Base-by-base conservation (phyloP, 2,888 invertebrate genomes). In the Mactromeris polynyma region DNA sequence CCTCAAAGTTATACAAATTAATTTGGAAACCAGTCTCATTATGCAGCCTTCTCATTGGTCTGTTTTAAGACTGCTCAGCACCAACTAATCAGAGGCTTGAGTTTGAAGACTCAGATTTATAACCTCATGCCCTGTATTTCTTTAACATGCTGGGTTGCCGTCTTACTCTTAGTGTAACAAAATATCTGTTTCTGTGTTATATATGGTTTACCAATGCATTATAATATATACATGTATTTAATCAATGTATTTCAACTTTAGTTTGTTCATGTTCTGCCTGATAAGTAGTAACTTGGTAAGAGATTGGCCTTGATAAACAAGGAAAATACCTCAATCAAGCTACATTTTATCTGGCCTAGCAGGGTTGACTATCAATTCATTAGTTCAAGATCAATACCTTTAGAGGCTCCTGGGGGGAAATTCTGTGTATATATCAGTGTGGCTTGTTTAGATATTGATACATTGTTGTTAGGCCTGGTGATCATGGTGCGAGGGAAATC, bases 361-460 rank as follows among this genome's bases (percentile, higher is more conserved):
- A 58, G 42, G 69, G 85, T 85, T 73, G 42, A 69, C 85, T 87
- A 87, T 80, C 90, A 85, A 85, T 87, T 83, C 87, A 90, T 90
- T 90, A 90, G 87, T 90, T 90, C 82, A 79, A 83, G 90, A 90
- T 90, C 90, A 85, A 90, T 90, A 90, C 85, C 85, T 83, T 54
- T 69, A 36, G 87, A 82, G 87, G 87, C 85, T 84, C 79, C 31
- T 33, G 33, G 79, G 54, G 83, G 89, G 87, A 64, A 33, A 46
- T 46, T 33, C 14, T 33, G 54, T 80, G 33, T 73, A 58, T 17
- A 33, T 73, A 73, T 73, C 73, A 33, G 11, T 33, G 26, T 26
- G 19, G 17, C 73, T 36, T 33, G 36, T 69, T 58, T 2, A 33
- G 69, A 33, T 69, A 69, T 31, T 73, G 33, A 73, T 73, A 36